A percentile compares a stretch with the other conserved stretches of the same genome.
phyloP scores from a whole-genome alignment of 2,113 vertebrate species.

The Heterotilapia buettikoferi region DNA sequence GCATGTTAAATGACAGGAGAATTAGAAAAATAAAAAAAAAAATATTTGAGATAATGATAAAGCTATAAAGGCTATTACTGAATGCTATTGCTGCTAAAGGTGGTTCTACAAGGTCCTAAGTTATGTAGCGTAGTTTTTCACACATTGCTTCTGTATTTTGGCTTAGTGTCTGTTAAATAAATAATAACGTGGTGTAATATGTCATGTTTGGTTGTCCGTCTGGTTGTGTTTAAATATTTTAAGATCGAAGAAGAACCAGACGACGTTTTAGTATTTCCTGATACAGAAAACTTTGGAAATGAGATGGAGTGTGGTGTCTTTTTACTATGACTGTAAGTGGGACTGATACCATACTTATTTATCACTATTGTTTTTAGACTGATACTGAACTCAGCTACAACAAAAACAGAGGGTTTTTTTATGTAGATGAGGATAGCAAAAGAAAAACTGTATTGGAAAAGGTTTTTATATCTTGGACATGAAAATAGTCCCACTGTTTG shows the following conservation, averaged over 20 bases:
- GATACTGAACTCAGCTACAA: neutral
- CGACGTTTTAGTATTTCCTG: neutral
- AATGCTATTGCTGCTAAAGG: neutral
- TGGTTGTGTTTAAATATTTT: neutral
- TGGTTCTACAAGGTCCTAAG: neutral
- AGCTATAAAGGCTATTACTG: neutral
- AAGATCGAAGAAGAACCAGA: neutral
- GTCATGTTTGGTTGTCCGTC: neutral
- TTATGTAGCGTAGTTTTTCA: neutral
- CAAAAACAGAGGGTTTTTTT: neutral
- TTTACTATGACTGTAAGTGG: neutral
- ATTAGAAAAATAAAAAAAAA: neutral
- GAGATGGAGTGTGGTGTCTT: neutral
- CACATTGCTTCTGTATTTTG: neutral
- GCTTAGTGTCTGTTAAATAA: neutral
- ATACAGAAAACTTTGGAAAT: neutral
- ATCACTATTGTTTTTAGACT: neutral
- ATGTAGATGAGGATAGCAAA: neutral
- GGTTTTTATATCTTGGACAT: neutral
- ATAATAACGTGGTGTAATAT: neutral
- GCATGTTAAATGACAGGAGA: neutral
- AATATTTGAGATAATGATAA: neutral
- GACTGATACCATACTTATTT: neutral
- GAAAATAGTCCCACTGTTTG: neutral
- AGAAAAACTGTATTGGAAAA: neutral